Evolutionary conservation across 1,140 invertebrate genomes (phyloP), one percentile per base, ranked within the genome.

Genomic region (Triops cancriformis): DNA sequence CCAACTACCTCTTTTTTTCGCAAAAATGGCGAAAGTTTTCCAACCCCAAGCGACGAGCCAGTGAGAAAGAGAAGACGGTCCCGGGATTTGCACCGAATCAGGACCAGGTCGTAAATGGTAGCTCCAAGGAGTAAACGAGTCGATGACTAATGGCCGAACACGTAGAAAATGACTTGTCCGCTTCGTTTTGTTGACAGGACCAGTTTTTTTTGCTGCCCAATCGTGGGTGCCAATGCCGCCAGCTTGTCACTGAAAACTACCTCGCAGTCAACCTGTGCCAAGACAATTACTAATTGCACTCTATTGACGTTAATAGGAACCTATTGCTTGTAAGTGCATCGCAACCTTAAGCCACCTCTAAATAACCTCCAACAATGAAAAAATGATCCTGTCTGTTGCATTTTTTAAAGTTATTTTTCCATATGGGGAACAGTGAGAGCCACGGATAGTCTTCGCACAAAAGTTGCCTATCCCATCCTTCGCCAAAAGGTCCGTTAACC

Each of bases 211-310:
- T 45, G 43, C 18, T 64, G 14, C 51, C 51, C 51, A 64, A 64
- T 64, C 51, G 51, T 64, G 51, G 51, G 51, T 64, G 51, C 51
- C 51, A 64, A 64, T 64, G 51, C 51, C 51, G 51, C 51, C 51
- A 64, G 51, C 10, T 64, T 64, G 51, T 64, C 51, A 64, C 51
- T 64, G 51, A 64, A 23, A 64, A 64, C 51, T 64, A 64, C 51
- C 51, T 64, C 6, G 10, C 51, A 64, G 51, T 64, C 51, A 64
- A 64, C 51, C 18, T 64, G 51, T 64, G 51, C 51, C 18, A 64
- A 64, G 51, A 64, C 51, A 64, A 64, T 64, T 64, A 64, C 18
- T 64, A 64, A 64, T 64, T 64, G 51, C 51, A 45, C 51, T 64
- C 23, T 64, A 18, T 64, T 64, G 51, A 64, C 51, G 14, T 23